These are phyloP conservation scores for rabbit (Oryctolagus cuniculus) DNA, from an alignment of 2,113 vertebrate genomes.

Conservation along the genomic window DNA sequence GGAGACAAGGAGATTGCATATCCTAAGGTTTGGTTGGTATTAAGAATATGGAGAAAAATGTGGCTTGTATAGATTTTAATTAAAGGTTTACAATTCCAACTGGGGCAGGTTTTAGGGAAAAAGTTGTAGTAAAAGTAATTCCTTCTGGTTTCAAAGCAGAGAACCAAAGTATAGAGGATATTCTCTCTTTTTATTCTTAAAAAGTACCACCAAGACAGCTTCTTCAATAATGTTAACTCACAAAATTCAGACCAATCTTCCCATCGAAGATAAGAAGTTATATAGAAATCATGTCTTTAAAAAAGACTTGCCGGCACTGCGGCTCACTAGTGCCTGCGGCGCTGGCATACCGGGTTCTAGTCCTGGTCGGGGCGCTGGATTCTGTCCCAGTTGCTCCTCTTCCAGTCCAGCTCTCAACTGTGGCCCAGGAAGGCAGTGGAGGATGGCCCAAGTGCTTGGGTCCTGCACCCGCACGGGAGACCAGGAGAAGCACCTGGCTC, in stretches of 20 bases:
- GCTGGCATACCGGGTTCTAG: too few relatives aligned
- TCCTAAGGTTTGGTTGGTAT: background rate
- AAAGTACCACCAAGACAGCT: background rate
- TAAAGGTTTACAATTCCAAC: slow-evolving; percentile 1
- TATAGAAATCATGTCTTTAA: background rate
- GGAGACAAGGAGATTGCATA: background rate
- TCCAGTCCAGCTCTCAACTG: too few relatives aligned
- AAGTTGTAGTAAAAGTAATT: background rate
- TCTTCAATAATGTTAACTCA: slow-evolving; percentile 4
- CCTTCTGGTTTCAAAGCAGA: slow-evolving; percentile 2
- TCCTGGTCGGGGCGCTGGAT: too few relatives aligned
- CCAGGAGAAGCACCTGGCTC: too few relatives aligned
- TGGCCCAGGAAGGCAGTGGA: too few relatives aligned
- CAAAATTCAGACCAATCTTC: background rate
- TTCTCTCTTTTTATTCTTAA: slow-evolving; percentile 4
- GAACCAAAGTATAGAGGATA: background rate
- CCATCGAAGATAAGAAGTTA: background rate
- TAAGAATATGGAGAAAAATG: slow-evolving; percentile 11
- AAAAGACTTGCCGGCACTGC: background rate
- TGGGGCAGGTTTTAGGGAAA: background rate
- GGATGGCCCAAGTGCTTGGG: too few relatives aligned
- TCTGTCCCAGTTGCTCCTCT: too few relatives aligned
- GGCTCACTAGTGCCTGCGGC: too few relatives aligned
- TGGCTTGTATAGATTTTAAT: background rate
- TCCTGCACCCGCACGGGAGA: too few relatives aligned